Conservation (phyloP, 2,113 vertebrate genomes). For the Ageneiosus marmoratus region DNA sequence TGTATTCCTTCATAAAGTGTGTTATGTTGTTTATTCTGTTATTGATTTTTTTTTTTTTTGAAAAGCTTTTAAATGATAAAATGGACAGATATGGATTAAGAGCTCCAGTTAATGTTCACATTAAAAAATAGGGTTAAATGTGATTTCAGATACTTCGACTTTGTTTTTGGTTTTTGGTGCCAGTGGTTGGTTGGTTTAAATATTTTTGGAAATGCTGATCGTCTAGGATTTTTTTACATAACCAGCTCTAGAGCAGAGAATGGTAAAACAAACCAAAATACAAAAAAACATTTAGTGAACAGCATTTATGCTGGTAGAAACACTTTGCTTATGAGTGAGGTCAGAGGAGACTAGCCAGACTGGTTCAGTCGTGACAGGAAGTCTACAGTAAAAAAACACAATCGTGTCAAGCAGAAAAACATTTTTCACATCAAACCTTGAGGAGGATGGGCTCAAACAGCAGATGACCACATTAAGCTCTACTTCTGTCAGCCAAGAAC, state of each 20-base stretch:
- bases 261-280: not conserved
- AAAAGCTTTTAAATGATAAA: not conserved
- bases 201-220: not conserved
- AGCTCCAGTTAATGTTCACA: not conserved
- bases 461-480: not conserved
- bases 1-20: not conserved
- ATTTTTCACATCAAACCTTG: not conserved
- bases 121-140: not conserved
- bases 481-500: not conserved
- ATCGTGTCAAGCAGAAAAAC: not conserved
- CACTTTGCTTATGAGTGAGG: not conserved
- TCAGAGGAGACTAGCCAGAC: not conserved
- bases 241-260: not conserved
- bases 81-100: not conserved
- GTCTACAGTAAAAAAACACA: not conserved
- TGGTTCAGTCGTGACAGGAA: not conserved
- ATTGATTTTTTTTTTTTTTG: not conserved
- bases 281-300: not conserved
- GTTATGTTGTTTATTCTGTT: not conserved
- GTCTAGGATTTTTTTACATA: not conserved
- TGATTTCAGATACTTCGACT: not conserved
- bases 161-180: not conserved
- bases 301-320: not conserved
- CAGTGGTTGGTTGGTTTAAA: not conserved
- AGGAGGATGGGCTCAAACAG: not conserved